Base-by-base conservation (phyloP, 2,113 vertebrate genomes). In the Pycnonotus jocosus region DNA sequence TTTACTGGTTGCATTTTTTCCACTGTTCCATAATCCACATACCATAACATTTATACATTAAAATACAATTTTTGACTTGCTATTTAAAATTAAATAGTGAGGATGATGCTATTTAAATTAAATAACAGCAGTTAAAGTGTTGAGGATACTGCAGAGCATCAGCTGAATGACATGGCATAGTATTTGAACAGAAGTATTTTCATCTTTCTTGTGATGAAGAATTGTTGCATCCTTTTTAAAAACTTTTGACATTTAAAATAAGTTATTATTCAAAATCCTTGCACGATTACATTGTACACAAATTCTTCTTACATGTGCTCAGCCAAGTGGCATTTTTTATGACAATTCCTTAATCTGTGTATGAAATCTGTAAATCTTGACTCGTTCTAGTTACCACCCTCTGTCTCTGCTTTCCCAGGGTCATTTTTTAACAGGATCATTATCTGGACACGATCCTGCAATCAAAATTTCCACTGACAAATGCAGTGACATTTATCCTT, bases 131-230 rank as follows among this genome's bases (percentile, higher is more conserved):
- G 23, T 30, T 20, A 13, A 72, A 70, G 1, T 8, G 12, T 28
- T 72, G 19, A 70, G 15, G 11, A 58, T 17, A 47, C 15, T 30
- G 35, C 27, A 56, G 81, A 91, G 35, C 16, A 74, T 30, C 23
- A 61, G 23, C 31, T 79, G 9, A 57, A 58, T 47, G 15, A 30
- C 6, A 35, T 0, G 0, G 4, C 16, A 18, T 27, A 28, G 2
- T 25, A 48, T 25, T 64, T 38, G 12, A 81, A 31, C 16, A 25
- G 18, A 79, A 35, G 1, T 21, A 25, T 42, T 38, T 37, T 57
- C 11, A 45, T 7, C 19, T 50, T 15, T 44, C 44, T 87, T 57
- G 22, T 54, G 21, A 50, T 35, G 13, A 15, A 74, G 28, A 70
- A 68, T 21, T 68, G 7, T 47, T 47, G 30, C 16, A 53, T 2